These are phyloP conservation scores for Xanthorhoe designata DNA, from an alignment of 2,888 invertebrate genomes.

Conservation along the genomic window DNA sequence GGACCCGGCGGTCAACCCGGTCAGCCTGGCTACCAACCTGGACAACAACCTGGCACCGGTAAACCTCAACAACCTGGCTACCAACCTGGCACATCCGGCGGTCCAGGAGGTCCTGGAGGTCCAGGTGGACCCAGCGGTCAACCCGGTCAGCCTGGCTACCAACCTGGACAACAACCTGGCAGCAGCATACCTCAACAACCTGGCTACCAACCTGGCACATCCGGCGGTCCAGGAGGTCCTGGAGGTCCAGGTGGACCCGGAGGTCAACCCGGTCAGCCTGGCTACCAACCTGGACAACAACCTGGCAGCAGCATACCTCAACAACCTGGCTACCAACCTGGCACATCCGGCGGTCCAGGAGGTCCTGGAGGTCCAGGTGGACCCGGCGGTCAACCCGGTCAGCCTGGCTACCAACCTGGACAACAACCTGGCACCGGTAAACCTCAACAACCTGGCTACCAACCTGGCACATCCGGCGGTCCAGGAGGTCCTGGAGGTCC, in stretches of 20 bases:
- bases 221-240: too few species aligned
- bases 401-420: neutral
- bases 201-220: neutral
- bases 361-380: slow-evolving; percentile 37
- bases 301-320: neutral
- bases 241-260: too few species aligned
- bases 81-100: slow-evolving; percentile 30
- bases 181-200: neutral
- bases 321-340: neutral
- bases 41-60: slow-evolving; percentile 46
- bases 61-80: neutral
- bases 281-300: too few species aligned
- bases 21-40: slow-evolving; percentile 33
- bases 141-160: neutral
- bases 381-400: slow-evolving; percentile 6
- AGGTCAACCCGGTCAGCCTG: too few species aligned
- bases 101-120: slow-evolving; percentile 45
- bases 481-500: slow-evolving; percentile 40
- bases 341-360: slow-evolving; percentile 28
- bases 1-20: slow-evolving; percentile 50
- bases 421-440: neutral
- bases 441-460: slow-evolving; percentile 46
- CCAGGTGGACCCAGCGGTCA: slow-evolving; percentile 19
- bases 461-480: slow-evolving; percentile 34
- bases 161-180: slow-evolving; percentile 7